phyloP scores from a whole-genome alignment of 2,888 invertebrate genomes.

The Neoitamus cyanurus region DNA sequence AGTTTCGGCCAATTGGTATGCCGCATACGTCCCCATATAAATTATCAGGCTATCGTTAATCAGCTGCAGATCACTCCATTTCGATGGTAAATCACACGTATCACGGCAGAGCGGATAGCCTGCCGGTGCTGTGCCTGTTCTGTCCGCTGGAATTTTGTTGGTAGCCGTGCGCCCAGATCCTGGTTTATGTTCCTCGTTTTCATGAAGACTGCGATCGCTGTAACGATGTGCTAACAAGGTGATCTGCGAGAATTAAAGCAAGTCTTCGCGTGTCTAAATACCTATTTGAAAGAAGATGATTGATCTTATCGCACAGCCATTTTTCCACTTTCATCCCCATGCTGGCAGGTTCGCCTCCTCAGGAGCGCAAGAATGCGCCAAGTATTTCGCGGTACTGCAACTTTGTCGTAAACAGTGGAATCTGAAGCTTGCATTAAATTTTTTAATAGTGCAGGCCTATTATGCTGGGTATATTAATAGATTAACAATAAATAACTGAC shows the following conservation, averaged over 20 bases:
- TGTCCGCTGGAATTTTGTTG: neutral
- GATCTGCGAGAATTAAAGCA: neutral
- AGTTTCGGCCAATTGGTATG: constrained; percentile 24
- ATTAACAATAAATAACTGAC: neutral
- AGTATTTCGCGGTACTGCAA: neutral
- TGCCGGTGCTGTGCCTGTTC: neutral
- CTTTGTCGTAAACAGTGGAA: neutral
- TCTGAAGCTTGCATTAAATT: neutral
- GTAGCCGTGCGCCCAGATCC: neutral
- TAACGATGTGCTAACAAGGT: neutral
- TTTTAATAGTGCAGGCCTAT: neutral
- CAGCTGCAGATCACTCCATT: constrained; percentile 1
- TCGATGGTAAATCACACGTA: constrained; percentile 27
- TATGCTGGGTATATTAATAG: neutral
- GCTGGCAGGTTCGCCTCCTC: neutral
- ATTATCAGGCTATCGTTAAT: constrained; percentile 19
- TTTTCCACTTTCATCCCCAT: neutral
- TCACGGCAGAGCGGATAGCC: neutral
- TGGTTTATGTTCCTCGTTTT: neutral
- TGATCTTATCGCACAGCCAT: neutral
- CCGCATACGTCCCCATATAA: neutral
- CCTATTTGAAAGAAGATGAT: neutral
- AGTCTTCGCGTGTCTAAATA: neutral
- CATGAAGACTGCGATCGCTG: neutral
- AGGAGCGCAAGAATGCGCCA: neutral